Evolutionary conservation across 1,140 invertebrate species (phyloP), one percentile per base, ranked within the genome.

Genomic region (Apis laboriosa): DNA sequence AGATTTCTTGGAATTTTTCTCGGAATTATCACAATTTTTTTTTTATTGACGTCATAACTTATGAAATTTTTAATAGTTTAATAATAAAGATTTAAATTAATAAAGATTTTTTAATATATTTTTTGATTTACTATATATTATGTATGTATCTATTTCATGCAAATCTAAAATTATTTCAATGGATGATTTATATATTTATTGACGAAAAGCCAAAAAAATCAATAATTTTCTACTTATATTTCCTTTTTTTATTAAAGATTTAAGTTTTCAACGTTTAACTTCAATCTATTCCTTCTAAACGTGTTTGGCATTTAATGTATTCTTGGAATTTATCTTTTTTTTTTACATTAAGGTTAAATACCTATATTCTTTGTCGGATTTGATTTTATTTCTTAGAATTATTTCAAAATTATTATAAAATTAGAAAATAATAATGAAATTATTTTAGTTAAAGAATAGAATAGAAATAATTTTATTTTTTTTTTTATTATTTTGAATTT

Each of bases 331-430:
- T 24, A 7, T 21, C 15, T 24, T 43, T 43, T 19, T 24, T 79
- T 87, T 19, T 74, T 34, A n/a, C 77, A 81, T 64, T 66, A 80
- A 84, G 73, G 68, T 77, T 43, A 86, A 70, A 28, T 66, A 77
- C 34, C 34, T 34, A 34, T 43, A 9, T 4, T 21, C 8, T 17
- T 56, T 43, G 19, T 11, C 7, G 15, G 49, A 19, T 34, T 19
- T 9, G 11, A 19, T 17, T 75, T 28, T 7, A 12, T 43, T 74
- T 83, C 49, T n/a, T 49, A 5, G 21, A 55, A 68, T 15, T 21
- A 15, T 21, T 49, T 13, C 5, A 19, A 28, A 67, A 68, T 15
- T n/a, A 15, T 21, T 49, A 1, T 4, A 19, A 28, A 67, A 15
- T n/a, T 0, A 21, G 1, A 49, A 7, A 11, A 17, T 8, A 12